Evolutionary conservation across 2,888 invertebrate genomes (phyloP).

Genomic region (Limenitis camilla): DNA sequence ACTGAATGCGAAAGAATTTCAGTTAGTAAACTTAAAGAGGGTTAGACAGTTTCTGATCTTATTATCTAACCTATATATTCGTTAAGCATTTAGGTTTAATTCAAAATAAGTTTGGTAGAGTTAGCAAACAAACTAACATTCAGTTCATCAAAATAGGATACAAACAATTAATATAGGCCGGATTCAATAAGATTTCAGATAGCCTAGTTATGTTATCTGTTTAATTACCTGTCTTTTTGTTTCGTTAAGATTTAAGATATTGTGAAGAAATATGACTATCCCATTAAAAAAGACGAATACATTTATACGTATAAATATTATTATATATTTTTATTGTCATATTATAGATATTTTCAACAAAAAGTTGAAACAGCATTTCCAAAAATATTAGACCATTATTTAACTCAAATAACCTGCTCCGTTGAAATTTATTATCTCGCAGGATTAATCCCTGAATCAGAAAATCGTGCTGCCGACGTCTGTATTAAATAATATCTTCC

Average conservation of each 20-base stretch:
- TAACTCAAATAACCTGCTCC: background rate
- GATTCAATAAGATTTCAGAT: background rate
- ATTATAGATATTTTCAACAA: too few relatives aligned
- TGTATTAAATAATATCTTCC: background rate
- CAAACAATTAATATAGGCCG: background rate
- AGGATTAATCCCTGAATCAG: background rate
- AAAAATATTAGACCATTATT: background rate
- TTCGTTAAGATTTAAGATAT: too few relatives aligned
- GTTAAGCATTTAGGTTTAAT: background rate
- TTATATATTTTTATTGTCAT: too few relatives aligned
- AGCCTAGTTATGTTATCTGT: too few relatives aligned
- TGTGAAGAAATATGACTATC: too few relatives aligned
- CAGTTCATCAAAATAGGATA: background rate
- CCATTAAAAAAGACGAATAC: too few relatives aligned
- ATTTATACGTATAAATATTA: too few relatives aligned
- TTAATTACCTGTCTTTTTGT: too few relatives aligned
- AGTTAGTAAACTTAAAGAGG: too few relatives aligned
- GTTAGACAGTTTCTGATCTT: too few relatives aligned
- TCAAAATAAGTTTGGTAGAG: constrained; percentile 8
- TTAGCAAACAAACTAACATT: constrained; percentile 5
- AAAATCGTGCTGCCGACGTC: background rate
- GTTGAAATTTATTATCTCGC: background rate
- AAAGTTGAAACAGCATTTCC: background rate
- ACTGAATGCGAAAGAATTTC: too few relatives aligned
- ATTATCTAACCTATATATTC: too few relatives aligned